These are phyloP conservation scores for Strigamia transsilvanica DNA, from an alignment of 2,888 invertebrate species.

Conservation along the genomic window DNA sequence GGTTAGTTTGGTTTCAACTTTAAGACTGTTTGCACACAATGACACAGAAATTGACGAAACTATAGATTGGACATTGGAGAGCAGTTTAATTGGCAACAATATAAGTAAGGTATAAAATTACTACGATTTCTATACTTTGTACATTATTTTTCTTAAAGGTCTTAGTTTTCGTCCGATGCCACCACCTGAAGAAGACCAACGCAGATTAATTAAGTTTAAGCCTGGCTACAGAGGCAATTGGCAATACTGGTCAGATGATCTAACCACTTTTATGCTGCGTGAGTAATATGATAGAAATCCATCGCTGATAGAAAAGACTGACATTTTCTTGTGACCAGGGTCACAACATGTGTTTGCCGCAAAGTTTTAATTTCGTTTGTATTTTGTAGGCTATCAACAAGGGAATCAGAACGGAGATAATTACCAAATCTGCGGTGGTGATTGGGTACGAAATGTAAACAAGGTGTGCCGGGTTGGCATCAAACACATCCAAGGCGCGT, in stretches of 20 bases:
- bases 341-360: no score
- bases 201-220: slow-evolving; percentile 95
- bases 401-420: slow-evolving; percentile 60
- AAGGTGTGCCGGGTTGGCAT: slow-evolving; percentile 85
- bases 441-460: slow-evolving; percentile 70
- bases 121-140: not conserved
- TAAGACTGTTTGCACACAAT: no score
- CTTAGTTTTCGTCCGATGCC: slow-evolving; percentile 98
- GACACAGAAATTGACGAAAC: slow-evolving; percentile 72
- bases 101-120: not conserved
- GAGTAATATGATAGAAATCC: slow-evolving; percentile 63
- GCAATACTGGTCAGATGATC: slow-evolving; percentile 79
- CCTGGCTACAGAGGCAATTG: slow-evolving; percentile 76
- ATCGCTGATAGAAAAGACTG: not conserved
- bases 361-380: no score
- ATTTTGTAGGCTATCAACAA: slow-evolving; percentile 62
- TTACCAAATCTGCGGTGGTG: slow-evolving; percentile 69
- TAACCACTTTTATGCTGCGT: slow-evolving; percentile 81
- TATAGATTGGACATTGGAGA: slow-evolving; percentile 86
- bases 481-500: slow-evolving; percentile 74
- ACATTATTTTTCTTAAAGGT: slow-evolving; percentile 70
- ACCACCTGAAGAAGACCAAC: slow-evolving; percentile 89
- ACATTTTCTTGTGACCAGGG: no score
- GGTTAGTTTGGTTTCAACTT: no score
- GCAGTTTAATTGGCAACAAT: slow-evolving; percentile 80